Conservation (phyloP, 2,113 vertebrate species). For the Geococcyx californianus region DNA sequence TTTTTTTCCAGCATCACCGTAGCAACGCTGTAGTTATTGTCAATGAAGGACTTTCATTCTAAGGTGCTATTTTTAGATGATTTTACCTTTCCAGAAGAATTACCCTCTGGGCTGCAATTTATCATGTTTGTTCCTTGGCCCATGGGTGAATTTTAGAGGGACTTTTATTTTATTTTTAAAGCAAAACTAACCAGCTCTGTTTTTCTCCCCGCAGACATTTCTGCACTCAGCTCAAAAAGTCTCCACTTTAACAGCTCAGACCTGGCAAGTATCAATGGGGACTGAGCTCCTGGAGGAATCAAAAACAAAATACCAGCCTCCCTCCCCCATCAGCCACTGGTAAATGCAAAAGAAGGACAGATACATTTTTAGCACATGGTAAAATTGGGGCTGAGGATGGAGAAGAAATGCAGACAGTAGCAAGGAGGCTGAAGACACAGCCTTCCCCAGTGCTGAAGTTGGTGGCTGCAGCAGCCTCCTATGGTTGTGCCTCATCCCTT, state of each 20-base stretch:
- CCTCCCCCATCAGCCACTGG: neutral
- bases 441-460: neutral
- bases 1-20: constrained; percentile 63
- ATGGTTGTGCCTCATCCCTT: neutral
- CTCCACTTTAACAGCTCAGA: neutral
- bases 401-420: neutral
- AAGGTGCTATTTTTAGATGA: constrained; percentile 60
- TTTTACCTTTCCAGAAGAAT: constrained; percentile 63
- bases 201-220: neutral
- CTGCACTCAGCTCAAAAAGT: neutral
- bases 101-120: constrained; percentile 58
- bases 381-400: neutral
- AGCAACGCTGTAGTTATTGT: constrained; percentile 68
- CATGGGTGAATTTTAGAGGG: constrained; percentile 18
- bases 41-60: constrained; percentile 59
- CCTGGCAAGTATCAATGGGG: constrained; percentile 6
- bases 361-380: neutral
- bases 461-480: neutral
- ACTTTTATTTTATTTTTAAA: constrained; percentile 58
- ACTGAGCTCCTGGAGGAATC: neutral
- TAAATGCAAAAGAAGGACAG: neutral
- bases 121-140: constrained; percentile 39
- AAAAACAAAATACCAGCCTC: neutral
- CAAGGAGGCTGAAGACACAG: neutral
- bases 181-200: neutral